Percentiles rank a stretch among this genome's conserved stretches.
phyloP scores from a whole-genome alignment of 1,140 invertebrate genomes.

The Campoletis sonorensis region DNA sequence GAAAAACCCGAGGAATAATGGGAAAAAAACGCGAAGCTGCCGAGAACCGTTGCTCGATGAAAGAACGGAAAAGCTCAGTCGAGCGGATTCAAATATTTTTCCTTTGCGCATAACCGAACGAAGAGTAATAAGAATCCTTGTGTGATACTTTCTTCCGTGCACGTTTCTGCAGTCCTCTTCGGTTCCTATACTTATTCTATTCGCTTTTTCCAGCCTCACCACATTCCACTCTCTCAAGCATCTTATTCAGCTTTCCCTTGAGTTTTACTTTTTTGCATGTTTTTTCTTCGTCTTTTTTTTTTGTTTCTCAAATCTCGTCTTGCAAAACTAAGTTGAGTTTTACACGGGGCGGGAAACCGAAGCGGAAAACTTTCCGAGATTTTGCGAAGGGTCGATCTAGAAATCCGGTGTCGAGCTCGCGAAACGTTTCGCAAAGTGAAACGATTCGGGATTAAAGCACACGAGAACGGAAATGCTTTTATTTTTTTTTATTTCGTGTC shows the following conservation, averaged over 20 bases:
- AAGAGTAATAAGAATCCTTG: slow-evolving; percentile 58
- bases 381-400: slow-evolving; percentile 33
- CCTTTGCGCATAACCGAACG: slow-evolving; percentile 51
- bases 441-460: slow-evolving; percentile 37
- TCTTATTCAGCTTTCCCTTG: neutral
- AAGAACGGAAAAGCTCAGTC: slow-evolving; percentile 56
- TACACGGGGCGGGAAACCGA: slow-evolving; percentile 34
- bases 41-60: neutral
- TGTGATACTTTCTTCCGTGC: slow-evolving; percentile 10
- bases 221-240: neutral
- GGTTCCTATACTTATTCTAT: neutral
- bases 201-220: neutral
- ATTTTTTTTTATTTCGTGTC: slow-evolving; percentile 17
- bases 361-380: slow-evolving; percentile 53
- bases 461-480: slow-evolving; percentile 17
- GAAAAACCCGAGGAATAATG: slow-evolving; percentile 39
- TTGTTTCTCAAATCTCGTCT: slow-evolving; percentile 50
- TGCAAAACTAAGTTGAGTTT: slow-evolving; percentile 33
- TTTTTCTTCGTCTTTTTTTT: slow-evolving; percentile 41
- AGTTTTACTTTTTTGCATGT: slow-evolving; percentile 29
- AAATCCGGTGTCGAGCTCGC: slow-evolving; percentile 11
- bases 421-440: slow-evolving; percentile 50
- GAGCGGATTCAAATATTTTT: slow-evolving; percentile 64
- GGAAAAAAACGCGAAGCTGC: slow-evolving; percentile 35
- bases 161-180: neutral